Evolutionary conservation across 2,113 vertebrate genomes (phyloP), one percentile per base, ranked within the genome.

Genomic region (Platichthys stellatus): DNA sequence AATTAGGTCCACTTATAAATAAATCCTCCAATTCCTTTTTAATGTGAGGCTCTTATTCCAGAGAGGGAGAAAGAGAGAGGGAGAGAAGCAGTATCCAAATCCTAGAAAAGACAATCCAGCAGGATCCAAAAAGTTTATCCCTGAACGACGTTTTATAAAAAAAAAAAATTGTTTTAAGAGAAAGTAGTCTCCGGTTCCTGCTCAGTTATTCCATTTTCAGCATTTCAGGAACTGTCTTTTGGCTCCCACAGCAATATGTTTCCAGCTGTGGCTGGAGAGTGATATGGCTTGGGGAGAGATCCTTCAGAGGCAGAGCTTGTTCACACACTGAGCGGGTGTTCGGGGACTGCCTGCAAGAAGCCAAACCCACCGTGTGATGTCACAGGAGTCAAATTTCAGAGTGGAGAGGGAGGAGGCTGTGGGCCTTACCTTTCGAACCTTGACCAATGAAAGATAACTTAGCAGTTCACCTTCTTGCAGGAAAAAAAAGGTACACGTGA

Each of bases 341-440:
- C 76, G 10, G 86, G 72, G 85, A 70, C 64, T 75, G 72, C 80
- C 78, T 43, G 86, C 76, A 84, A 86, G 80, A 93, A 90, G 93
- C 86, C 91, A 92, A 89, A 74, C 82, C 91, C 89, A 85, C 87
- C 17, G 0, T 58, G 90, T 93, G 93, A 93, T 92, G 93, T 94
- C 94, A 95, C 83, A 54, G 85, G 93, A 92, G 89, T 94, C 84
- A 71, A 40, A 80, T 93, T 92, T 93, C 93, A 89, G 31, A 45
- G 72, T 12, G 81, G 49, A 77, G 67, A 64, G 72, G 79, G 80
- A 81, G 85, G 88, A 83, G 86, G 85, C 63, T 63, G 20, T 6
- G 12, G 73, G 66, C 64, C 72, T 90, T 89, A 92, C 89, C 91
- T 91, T 92, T 78, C 76, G 63, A 84, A 87, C 58, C 51, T 56